phyloP scores from a whole-genome alignment of 1,140 invertebrate species.

The Phthorimaea operculella region DNA sequence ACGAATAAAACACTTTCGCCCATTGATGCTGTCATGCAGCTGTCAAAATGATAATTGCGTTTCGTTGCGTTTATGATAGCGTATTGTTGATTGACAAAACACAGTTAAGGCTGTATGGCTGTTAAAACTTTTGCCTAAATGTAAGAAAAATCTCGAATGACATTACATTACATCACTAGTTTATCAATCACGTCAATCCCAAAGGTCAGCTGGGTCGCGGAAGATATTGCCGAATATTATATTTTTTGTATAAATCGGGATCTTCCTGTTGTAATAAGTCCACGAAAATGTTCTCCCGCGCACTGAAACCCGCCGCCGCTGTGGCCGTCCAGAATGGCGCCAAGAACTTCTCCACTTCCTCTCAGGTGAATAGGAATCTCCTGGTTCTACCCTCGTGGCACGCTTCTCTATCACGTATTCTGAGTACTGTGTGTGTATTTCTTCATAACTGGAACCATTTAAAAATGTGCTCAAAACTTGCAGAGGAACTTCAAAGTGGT shows the following conservation, averaged over 20 bases:
- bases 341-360: constrained; percentile 67
- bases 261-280: constrained; percentile 24
- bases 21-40: not conserved
- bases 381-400: not conserved
- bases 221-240: constrained; percentile 16
- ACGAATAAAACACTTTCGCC: not conserved
- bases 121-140: no score
- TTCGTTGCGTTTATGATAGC: no score
- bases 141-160: no score
- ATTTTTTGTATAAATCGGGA: constrained; percentile 19
- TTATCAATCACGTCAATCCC: constrained; percentile 22
- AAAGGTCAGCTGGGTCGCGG: constrained; percentile 59
- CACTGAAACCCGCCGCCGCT: constrained; percentile 58
- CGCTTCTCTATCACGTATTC: not conserved
- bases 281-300: constrained; percentile 67
- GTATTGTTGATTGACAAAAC: no score
- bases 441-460: not conserved
- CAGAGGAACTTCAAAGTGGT: constrained; percentile 88
- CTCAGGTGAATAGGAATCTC: constrained; percentile 54
- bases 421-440: not conserved
- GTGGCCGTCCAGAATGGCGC: constrained; percentile 57
- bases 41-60: not conserved
- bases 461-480: constrained; percentile 11
- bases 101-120: no score
- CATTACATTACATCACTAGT: constrained; percentile 42